A percentile compares a stretch with the other conserved stretches of the same genome.
Conservation (phyloP, 2,113 vertebrate species). For the Sebastes fasciatus region DNA sequence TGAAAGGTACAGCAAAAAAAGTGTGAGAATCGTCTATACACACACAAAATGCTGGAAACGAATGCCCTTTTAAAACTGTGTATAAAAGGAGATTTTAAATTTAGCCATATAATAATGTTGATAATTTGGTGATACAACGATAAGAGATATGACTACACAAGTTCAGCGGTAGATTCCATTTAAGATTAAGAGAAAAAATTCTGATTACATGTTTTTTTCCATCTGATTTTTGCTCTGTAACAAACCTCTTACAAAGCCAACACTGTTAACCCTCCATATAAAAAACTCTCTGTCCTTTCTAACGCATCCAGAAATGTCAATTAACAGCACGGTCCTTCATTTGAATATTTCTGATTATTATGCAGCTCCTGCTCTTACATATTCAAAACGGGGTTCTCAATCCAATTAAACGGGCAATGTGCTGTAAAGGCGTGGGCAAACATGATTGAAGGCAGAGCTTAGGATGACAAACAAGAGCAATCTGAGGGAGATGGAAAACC, state of each 20-base stretch:
- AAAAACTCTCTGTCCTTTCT: slow-evolving; percentile 56
- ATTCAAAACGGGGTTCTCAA: slow-evolving; percentile 80
- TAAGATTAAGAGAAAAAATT: slow-evolving; percentile 38
- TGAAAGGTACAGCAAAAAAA: slow-evolving; percentile 18
- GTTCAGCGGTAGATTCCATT: slow-evolving; percentile 10
- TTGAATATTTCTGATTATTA: slow-evolving; percentile 83
- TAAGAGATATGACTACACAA: slow-evolving; percentile 11
- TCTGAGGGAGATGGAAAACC: slow-evolving; percentile 75
- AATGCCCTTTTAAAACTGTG: slow-evolving; percentile 5
- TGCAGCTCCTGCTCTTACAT: slow-evolving; percentile 76
- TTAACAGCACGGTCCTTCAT: slow-evolving; percentile 78
- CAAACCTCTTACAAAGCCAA: slow-evolving; percentile 41
- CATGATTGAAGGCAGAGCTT: slow-evolving; percentile 82
- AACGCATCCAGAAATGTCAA: slow-evolving; percentile 75
- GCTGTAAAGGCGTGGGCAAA: slow-evolving; percentile 83
- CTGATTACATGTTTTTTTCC: slow-evolving; percentile 12
- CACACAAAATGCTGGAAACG: neutral
- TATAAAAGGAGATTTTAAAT: slow-evolving; percentile 12
- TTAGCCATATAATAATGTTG: slow-evolving; percentile 1
- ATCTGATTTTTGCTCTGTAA: slow-evolving; percentile 21
- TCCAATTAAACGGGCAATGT: slow-evolving; percentile 83
- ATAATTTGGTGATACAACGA: slow-evolving; percentile 12
- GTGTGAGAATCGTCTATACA: neutral
- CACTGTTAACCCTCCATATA: slow-evolving; percentile 47
- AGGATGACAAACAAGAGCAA: slow-evolving; percentile 84